Evolutionary conservation across 2,797 vertebrate species (phyloP), one percentile per base, ranked within the genome.

Genomic region (Sciaenops ocellatus): DNA sequence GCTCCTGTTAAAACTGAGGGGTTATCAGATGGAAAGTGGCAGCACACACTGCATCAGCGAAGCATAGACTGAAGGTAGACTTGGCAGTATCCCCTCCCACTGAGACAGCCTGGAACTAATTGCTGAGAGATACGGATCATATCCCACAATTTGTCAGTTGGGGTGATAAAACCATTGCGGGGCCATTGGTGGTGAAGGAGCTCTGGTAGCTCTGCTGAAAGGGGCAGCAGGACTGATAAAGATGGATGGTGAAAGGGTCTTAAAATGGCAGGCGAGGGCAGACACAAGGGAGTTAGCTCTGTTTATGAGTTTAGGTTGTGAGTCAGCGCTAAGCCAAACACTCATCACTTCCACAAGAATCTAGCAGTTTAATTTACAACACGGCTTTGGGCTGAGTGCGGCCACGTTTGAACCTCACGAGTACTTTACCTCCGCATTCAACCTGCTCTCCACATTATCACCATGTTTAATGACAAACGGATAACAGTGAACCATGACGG

Each of bases 121-220:
- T 91, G 93, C 81, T 16, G 85, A 44, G 83, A 94, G 95, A 96
- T 93, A 92, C 94, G 94, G 93, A 95, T 96, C 96, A 94, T 85
- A 93, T 95, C 94, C 91, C 90, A 87, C 93, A 95, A 95, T 96
- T 95, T 96, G 96, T 96, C 95, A 95, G 92, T 84, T 82, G 81
- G 90, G 94, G 94, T 92, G 93, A 95, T 95, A 96, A 95, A 96
- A 95, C 91, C 90, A 80, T 85, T 73, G 85, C 69, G 20, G 67
- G 78, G 84, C 76, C 76, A 4, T 24, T 34, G 69, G 78, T 84
- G 79, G 92, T 90, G 92, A 91, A 87, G 74, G 75, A 83, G 83
- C 56, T 73, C 82, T 47, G 84, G 91, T 89, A 80, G 76, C 69
- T 76, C 62, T 20, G 67, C 78, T 86, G 76, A 80, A 85, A 88